Evolutionary conservation across 1,140 invertebrate genomes (phyloP).

Genomic region (Octopus bimaculoides): DNA sequence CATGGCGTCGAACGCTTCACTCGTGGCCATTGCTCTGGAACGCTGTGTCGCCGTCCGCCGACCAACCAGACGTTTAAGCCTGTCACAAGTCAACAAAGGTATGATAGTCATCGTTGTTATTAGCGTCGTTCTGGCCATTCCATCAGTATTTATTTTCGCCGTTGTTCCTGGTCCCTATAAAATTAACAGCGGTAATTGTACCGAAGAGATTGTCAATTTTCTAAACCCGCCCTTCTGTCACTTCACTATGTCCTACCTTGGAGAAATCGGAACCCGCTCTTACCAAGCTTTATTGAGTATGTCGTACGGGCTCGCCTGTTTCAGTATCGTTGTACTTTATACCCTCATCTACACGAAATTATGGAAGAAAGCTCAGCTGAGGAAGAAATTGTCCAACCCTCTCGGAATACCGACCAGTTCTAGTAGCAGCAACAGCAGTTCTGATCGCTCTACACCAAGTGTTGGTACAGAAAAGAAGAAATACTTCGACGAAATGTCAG

Average conservation of each 20-base stretch:
- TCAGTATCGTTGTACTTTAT: constrained; percentile 40
- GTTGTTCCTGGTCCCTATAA: constrained; percentile 26
- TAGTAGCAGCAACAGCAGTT: background rate
- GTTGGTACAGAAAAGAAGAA: background rate
- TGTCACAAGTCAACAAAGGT: constrained; percentile 32
- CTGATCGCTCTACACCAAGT: background rate
- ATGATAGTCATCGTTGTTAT: constrained; percentile 30
- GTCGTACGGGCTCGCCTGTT: constrained; percentile 28
- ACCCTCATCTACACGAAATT: constrained; percentile 33
- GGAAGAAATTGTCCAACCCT: constrained; percentile 14
- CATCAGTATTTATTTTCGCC: constrained; percentile 39
- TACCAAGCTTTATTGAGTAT: constrained; percentile 37
- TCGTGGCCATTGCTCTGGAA: constrained; percentile 43
- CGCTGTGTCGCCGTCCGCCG: constrained; percentile 37
- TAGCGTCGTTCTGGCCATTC: constrained; percentile 29
- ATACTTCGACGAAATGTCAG: background rate
- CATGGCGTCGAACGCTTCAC: constrained; percentile 32
- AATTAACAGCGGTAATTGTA: constrained; percentile 29
- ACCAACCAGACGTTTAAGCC: constrained; percentile 25
- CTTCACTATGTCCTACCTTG: constrained; percentile 37
- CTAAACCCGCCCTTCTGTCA: constrained; percentile 30
- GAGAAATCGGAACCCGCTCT: constrained; percentile 20
- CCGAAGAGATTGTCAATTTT: constrained; percentile 24
- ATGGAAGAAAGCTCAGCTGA: constrained; percentile 36
- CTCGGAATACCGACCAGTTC: background rate